Evolutionary conservation across 1,140 invertebrate genomes (phyloP), one percentile per base, ranked within the genome.

Genomic region (Trigoniulus corallinus): DNA sequence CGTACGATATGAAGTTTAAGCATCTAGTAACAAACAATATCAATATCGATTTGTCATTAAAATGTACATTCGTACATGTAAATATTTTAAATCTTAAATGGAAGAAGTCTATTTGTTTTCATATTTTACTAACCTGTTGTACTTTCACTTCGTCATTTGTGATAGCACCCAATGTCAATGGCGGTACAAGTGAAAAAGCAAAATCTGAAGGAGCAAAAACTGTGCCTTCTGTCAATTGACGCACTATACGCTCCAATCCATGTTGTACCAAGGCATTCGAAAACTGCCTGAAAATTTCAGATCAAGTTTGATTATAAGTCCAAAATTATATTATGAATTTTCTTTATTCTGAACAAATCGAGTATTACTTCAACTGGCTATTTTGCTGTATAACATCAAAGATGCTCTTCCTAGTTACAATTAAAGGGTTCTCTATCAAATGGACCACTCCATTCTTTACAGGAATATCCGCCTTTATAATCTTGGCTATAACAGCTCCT

Each of bases 371-470:
- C 29, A 34, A 34, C 15, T 34, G 29, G 15, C 7, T 15, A 15
- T 72, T 73, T 71, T 89, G 86, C 81, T 85, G 76, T 29, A 93
- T 66, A 59, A 91, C 87, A 59, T 91, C 77, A 53, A 77, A 77
- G 40, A 92, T 78, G 2, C 80, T 82, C 12, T 78, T 81, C 59
- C 91, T 86, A 25, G 91, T 81, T 34, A 92, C 78, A 80, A 92
- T 88, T 1, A 94, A 69, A 0, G 88, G 88, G 53, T 84, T 76
- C 53, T 86, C 81, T 58, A 93, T 93, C 23, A 94, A 72, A 70
- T 94, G 89, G 1, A 93, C 78, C 0, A 93, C 88, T 10, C 89
- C 88, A 61, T 93, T 93, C 59, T 78, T 79, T 2, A 93, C 84
- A 0, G 88, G 88, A 56, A 94, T 92, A 66, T 94, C 92, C n/a